These are phyloP conservation scores for Seira ritae DNA, from an alignment of 2,888 invertebrate genomes.

Conservation along the genomic window DNA sequence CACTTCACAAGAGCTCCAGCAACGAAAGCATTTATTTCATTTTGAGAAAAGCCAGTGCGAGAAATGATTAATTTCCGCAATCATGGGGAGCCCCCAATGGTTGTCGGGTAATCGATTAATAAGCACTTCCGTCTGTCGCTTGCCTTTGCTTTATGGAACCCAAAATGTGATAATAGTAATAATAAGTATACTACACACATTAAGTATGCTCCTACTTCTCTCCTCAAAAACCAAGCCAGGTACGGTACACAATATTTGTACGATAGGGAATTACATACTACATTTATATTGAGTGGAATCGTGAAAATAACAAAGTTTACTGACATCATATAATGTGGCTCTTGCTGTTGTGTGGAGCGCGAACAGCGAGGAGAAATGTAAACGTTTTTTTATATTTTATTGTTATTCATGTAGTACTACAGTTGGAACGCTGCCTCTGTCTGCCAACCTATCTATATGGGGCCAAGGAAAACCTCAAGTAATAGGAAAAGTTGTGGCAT, in stretches of 20 bases:
- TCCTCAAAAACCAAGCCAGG: too few species aligned
- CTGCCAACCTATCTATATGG: too few species aligned
- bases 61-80: slow-evolving; percentile 73
- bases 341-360: neutral
- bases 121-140: slow-evolving; percentile 69
- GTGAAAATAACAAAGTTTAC: slow-evolving; percentile 8
- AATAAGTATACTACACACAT: slow-evolving; percentile 16
- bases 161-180: slow-evolving; percentile 18
- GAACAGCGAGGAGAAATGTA: too few species aligned
- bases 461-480: neutral
- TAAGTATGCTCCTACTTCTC: slow-evolving; percentile 7
- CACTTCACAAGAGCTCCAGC: slow-evolving; percentile 8
- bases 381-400: too few species aligned
- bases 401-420: neutral
- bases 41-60: slow-evolving; percentile 54
- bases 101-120: slow-evolving; percentile 73
- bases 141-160: slow-evolving; percentile 21
- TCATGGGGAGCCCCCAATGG: slow-evolving; percentile 67
- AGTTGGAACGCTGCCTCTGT: too few species aligned
- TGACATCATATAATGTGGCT: neutral
- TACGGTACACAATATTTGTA: too few species aligned
- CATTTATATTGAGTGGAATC: neutral
- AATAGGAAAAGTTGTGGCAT: slow-evolving; percentile 14
- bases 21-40: slow-evolving; percentile 41
- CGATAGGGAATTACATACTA: too few species aligned